phyloP scores from a whole-genome alignment of 2,113 vertebrate species.

The Chauna torquata region DNA sequence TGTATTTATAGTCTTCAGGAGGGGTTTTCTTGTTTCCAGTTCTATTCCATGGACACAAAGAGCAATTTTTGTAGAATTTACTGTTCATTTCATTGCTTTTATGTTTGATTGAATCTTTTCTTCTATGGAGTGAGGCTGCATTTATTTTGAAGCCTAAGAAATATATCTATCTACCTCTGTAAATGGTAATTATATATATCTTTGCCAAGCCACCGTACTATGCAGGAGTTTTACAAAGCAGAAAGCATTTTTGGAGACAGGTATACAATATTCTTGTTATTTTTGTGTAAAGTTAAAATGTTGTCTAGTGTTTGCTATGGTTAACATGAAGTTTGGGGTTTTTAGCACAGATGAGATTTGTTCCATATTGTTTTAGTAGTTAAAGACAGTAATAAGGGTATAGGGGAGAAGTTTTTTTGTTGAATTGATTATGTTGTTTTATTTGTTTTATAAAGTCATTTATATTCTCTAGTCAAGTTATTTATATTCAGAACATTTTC shows the following conservation, averaged over 20 bases:
- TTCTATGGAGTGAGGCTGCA: neutral
- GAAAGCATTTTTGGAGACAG: slow-evolving; percentile 7
- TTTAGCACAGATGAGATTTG: neutral
- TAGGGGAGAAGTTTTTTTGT: neutral
- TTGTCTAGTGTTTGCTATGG: neutral
- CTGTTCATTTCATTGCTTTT: neutral
- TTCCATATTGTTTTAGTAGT: neutral
- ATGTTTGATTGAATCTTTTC: neutral
- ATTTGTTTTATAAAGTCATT: neutral
- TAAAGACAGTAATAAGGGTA: neutral
- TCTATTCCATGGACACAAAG: neutral
- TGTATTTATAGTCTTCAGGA: neutral
- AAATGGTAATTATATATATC: neutral
- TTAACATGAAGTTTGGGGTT: neutral
- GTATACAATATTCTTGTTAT: neutral
- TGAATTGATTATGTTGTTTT: neutral
- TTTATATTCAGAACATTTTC: slow-evolving; percentile 18
- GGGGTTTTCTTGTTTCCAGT: neutral
- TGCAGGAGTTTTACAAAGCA: neutral
- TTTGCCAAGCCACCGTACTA: neutral
- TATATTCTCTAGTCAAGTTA: neutral
- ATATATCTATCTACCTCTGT: neutral
- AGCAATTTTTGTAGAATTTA: neutral
- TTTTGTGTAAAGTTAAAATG: neutral
- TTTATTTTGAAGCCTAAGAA: neutral